Evolutionary conservation across 2,888 invertebrate genomes (phyloP).

Genomic region (Epistrophe grossulariae): DNA sequence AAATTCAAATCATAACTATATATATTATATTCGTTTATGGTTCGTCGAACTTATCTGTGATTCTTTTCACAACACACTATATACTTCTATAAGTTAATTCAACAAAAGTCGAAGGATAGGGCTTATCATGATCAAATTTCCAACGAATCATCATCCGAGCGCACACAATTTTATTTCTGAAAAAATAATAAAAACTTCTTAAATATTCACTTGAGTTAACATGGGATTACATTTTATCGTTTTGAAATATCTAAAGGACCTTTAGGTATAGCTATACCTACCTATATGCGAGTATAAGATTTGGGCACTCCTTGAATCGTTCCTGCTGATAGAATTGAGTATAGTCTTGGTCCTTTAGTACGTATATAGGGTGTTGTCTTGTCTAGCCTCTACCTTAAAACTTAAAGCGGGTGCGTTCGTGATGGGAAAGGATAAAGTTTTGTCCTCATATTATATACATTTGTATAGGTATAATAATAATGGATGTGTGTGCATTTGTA

Average conservation of each 20-base stretch:
- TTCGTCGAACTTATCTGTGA: neutral
- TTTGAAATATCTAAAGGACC: slow-evolving; percentile 49
- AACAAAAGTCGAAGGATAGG: neutral
- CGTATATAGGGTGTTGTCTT: slow-evolving; percentile 7
- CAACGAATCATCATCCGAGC: neutral
- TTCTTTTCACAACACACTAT: slow-evolving; percentile 4
- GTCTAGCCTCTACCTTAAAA: slow-evolving; percentile 34
- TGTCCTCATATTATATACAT: slow-evolving; percentile 42
- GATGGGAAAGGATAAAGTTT: slow-evolving; percentile 70
- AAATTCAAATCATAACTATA: neutral
- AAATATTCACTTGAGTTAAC: slow-evolving; percentile 70
- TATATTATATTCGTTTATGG: neutral
- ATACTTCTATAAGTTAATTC: neutral
- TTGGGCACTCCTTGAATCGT: slow-evolving; percentile 8
- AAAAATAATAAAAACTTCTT: slow-evolving; percentile 34
- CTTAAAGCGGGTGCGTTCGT: slow-evolving; percentile 52
- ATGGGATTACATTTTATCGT: slow-evolving; percentile 71
- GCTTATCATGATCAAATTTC: slow-evolving; percentile 14
- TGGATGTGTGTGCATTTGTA: neutral
- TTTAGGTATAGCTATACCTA: neutral
- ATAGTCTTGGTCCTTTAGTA: neutral
- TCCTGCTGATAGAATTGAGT: neutral
- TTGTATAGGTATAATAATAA: slow-evolving; percentile 25
- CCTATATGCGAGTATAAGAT: neutral
- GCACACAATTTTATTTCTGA: slow-evolving; percentile 7